Conservation (phyloP, 2,113 vertebrate genomes). For the Corythornis madagascariensis region DNA sequence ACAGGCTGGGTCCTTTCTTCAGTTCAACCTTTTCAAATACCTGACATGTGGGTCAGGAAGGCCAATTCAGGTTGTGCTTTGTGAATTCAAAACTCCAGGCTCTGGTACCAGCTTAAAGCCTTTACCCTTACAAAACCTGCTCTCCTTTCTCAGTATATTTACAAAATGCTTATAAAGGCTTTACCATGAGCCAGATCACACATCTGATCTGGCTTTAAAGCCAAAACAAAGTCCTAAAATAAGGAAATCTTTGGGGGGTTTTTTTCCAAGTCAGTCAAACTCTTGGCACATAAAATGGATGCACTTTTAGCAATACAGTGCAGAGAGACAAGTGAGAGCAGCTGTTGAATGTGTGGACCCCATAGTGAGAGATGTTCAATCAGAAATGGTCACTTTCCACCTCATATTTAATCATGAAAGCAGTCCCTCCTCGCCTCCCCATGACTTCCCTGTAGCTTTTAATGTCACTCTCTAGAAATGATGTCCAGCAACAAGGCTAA, state of each 20-base stretch:
- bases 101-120: background rate
- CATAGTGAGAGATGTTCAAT: rapidly evolving
- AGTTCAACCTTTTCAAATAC: background rate
- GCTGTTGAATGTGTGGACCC: rapidly evolving
- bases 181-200: background rate
- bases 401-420: background rate
- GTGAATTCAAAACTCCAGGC: background rate
- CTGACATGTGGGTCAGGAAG: background rate
- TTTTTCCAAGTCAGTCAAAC: background rate
- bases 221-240: background rate
- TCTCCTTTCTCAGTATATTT: background rate
- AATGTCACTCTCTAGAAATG: background rate
- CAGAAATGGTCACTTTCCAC: background rate
- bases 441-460: background rate
- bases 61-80: background rate
- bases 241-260: background rate
- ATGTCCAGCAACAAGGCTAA: background rate
- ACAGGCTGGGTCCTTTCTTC: too few relatives aligned
- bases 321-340: rapidly evolving
- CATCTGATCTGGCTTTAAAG: background rate
- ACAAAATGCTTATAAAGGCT: background rate
- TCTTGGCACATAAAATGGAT: background rate
- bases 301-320: rapidly evolving
- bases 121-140: background rate
- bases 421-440: background rate